A percentile compares a stretch with the other conserved stretches of the same genome.
These are phyloP conservation scores for Alethe diademata DNA, from an alignment of 2,113 vertebrate species.

Conservation along the genomic window DNA sequence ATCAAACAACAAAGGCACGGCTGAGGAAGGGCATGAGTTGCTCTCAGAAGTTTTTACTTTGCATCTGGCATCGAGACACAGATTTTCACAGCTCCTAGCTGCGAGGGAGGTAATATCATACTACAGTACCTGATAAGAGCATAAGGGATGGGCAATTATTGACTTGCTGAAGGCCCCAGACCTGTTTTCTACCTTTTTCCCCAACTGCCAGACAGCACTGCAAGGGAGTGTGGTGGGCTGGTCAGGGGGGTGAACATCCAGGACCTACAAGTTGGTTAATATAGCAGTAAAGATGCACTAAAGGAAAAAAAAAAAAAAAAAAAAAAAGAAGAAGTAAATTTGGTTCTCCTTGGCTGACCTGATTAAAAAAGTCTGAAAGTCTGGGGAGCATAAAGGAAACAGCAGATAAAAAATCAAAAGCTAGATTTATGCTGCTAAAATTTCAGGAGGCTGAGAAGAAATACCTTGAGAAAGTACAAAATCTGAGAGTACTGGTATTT, in stretches of 20 bases:
- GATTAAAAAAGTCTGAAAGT: neutral
- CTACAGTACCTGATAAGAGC: neutral
- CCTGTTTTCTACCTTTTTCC: neutral
- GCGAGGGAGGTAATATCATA: neutral
- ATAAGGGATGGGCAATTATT: neutral
- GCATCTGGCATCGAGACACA: neutral
- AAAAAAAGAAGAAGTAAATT: neutral
- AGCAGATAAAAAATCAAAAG: neutral
- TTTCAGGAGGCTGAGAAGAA: neutral
- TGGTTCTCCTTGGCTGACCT: neutral
- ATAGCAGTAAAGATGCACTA: neutral
- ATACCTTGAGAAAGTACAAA: neutral
- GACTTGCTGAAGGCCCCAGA: neutral
- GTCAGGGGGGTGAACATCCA: neutral
- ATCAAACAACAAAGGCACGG: neutral
- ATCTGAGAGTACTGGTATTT: neutral
- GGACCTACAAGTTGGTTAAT: neutral
- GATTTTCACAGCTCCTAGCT: conserved; percentile 8
- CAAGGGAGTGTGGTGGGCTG: neutral
- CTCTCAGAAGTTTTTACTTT: neutral
- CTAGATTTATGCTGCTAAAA: neutral
- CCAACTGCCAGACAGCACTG: neutral
- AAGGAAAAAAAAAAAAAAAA: neutral
- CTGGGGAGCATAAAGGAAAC: neutral
- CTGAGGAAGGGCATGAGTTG: neutral